phyloP scores from a whole-genome alignment of 2,113 vertebrate species.

The Sciurus niger region DNA sequence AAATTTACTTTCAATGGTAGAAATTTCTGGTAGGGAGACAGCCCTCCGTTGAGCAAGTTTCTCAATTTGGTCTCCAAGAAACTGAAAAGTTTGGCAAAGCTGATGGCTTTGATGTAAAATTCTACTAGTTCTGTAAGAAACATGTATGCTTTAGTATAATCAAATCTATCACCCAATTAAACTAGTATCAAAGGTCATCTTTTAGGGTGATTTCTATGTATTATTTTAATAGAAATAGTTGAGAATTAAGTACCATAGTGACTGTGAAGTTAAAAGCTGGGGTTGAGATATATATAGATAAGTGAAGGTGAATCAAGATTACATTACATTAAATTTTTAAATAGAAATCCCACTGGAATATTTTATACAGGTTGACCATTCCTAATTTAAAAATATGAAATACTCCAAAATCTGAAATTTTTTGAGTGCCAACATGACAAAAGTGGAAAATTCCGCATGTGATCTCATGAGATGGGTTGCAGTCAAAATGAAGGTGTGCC shows the following conservation, averaged over 20 bases:
- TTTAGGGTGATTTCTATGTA: not conserved
- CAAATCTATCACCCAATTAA: constrained; percentile 59
- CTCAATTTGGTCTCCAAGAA: constrained; percentile 81
- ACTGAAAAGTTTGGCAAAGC: constrained; percentile 84
- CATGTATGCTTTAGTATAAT: constrained; percentile 33
- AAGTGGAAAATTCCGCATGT: not conserved
- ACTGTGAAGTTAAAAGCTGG: not conserved
- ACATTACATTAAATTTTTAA: constrained; percentile 26
- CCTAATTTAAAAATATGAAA: not conserved
- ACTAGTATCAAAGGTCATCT: constrained; percentile 23
- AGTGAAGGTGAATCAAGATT: not conserved
- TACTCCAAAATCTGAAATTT: not conserved
- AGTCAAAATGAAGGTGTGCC: not conserved
- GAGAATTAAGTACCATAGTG: constrained; percentile 23
- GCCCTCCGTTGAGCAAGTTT: constrained; percentile 75
- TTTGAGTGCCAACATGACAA: not conserved
- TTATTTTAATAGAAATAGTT: constrained; percentile 59
- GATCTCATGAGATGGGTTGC: not conserved
- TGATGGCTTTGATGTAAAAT: constrained; percentile 85
- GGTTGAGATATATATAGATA: not conserved
- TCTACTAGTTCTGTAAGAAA: constrained; percentile 82
- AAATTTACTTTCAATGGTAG: constrained; percentile 86
- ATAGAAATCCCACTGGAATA: not conserved
- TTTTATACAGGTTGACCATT: not conserved
- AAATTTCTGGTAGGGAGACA: constrained; percentile 87